Evolutionary conservation across 2,113 vertebrate genomes (phyloP).

Genomic region (Eulemur macaco): DNA sequence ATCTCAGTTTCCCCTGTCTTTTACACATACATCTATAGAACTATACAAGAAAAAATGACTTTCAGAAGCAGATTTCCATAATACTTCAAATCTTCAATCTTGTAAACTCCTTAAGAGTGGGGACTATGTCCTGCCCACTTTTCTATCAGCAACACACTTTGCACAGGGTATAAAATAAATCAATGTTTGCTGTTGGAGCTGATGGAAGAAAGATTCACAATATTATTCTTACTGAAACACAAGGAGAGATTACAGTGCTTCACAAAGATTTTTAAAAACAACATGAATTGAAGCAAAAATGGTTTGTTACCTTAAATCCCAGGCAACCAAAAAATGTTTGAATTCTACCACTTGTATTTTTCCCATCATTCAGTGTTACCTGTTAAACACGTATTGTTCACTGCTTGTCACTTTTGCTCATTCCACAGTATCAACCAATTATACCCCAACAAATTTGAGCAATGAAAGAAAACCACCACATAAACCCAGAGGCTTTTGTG

Average conservation of each 20-base stretch:
- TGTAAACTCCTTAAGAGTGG: background rate
- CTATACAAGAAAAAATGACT: background rate
- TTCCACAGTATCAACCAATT: background rate
- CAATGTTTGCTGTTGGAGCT: background rate
- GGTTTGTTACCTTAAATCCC: background rate
- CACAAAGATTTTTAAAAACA: background rate
- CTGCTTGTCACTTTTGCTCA: background rate
- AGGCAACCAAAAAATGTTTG: background rate
- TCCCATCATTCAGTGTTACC: background rate
- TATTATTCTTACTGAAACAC: background rate
- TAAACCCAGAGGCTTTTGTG: background rate
- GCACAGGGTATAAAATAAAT: background rate
- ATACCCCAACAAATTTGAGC: background rate
- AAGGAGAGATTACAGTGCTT: background rate
- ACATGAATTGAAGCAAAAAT: background rate
- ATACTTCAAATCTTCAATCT: background rate
- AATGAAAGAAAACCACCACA: background rate
- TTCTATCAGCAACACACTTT: background rate
- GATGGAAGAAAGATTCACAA: background rate
- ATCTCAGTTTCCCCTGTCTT: background rate
- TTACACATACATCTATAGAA: background rate
- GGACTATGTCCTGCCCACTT: background rate
- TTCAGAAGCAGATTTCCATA: background rate
- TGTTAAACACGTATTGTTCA: background rate
- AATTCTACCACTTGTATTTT: background rate